Conservation (phyloP, 2,888 invertebrate species). For the Eilema sororculum region DNA sequence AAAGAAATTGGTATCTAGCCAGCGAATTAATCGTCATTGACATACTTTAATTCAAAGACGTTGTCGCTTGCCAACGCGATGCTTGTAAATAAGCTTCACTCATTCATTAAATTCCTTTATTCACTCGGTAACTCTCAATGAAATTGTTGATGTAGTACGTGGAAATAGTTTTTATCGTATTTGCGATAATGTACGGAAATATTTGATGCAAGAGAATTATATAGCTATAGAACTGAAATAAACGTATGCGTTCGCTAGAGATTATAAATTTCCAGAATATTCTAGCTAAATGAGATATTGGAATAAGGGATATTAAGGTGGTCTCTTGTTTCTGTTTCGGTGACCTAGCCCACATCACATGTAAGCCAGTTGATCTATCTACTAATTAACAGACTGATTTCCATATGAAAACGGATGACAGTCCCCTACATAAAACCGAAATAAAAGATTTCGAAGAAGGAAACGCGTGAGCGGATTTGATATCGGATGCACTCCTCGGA, state of each 20-base stretch:
- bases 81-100: slow-evolving; percentile 20
- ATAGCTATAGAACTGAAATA: not conserved
- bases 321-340: too few relatives aligned
- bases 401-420: too few relatives aligned
- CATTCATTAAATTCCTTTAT: slow-evolving; percentile 18
- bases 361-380: too few relatives aligned
- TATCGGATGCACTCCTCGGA: not conserved
- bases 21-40: not conserved
- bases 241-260: not conserved
- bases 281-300: not conserved
- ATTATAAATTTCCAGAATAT: not conserved
- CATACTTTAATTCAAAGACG: slow-evolving; percentile 11
- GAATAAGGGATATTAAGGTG: too few relatives aligned
- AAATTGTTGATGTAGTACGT: slow-evolving; percentile 1
- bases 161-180: not conserved
- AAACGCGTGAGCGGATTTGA: too few relatives aligned
- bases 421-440: too few relatives aligned
- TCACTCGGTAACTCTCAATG: slow-evolving; percentile 8
- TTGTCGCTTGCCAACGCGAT: slow-evolving; percentile 5
- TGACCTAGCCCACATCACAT: too few relatives aligned
- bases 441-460: too few relatives aligned
- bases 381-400: too few relatives aligned
- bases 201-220: not conserved
- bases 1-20: not conserved
- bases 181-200: not conserved